These are phyloP conservation scores for Salarias fasciatus DNA, from an alignment of 2,797 vertebrate genomes.

Conservation along the genomic window DNA sequence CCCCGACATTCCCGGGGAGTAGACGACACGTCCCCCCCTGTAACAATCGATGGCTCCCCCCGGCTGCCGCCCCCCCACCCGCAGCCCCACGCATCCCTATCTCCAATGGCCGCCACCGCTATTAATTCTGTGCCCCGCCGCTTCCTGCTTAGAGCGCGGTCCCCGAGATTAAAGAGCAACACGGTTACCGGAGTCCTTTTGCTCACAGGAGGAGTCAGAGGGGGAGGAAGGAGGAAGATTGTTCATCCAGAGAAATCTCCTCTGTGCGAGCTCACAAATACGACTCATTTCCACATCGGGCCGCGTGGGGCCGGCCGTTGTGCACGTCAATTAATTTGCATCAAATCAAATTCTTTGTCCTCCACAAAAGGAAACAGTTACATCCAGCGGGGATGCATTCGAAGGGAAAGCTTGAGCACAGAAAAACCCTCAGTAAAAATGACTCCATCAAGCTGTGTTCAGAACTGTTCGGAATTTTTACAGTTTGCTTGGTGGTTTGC, in stretches of 20 bases:
- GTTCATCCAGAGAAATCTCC: conserved; percentile 62
- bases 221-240: conserved; percentile 38
- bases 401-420: too few species aligned
- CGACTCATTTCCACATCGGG: conserved; percentile 47
- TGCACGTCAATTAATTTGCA: conserved; percentile 40
- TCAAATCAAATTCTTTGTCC: conserved; percentile 31
- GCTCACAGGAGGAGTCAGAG: conserved; percentile 42
- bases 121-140: conserved; percentile 64
- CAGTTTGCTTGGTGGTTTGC: too few species aligned
- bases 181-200: conserved; percentile 56
- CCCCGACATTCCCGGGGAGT: conserved; percentile 48
- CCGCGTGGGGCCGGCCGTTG: conserved; percentile 38
- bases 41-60: conserved; percentile 70
- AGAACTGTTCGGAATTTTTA: too few species aligned
- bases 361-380: not conserved
- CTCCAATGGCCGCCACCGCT: conserved; percentile 47
- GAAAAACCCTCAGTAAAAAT: too few species aligned
- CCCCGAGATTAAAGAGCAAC: conserved; percentile 64
- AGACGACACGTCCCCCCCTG: conserved; percentile 59
- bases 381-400: not conserved
- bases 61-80: conserved; percentile 43
- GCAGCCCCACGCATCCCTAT: conserved; percentile 43
- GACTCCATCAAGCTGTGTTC: too few species aligned
- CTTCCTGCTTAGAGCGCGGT: conserved; percentile 55
- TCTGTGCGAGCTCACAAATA: conserved; percentile 39